These are phyloP conservation scores for Lophura nycthemera DNA, from an alignment of 2,113 vertebrate genomes.

Conservation along the genomic window DNA sequence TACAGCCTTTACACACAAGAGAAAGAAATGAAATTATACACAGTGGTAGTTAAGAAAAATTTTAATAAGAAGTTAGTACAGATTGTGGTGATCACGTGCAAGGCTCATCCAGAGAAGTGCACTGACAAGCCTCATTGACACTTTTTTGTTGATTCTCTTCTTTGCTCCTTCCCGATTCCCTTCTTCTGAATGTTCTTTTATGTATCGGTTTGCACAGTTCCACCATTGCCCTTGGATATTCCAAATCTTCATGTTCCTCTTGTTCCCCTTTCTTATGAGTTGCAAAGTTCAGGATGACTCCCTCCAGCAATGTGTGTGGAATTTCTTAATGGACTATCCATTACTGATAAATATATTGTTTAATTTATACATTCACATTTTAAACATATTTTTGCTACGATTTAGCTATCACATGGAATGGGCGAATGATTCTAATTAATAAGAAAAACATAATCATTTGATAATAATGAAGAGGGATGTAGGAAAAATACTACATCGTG, in stretches of 20 bases:
- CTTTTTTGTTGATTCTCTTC: neutral
- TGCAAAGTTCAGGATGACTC: neutral
- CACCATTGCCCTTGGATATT: neutral
- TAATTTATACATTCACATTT: neutral
- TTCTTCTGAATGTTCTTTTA: neutral
- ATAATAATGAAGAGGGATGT: neutral
- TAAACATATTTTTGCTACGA: neutral
- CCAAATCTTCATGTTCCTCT: neutral
- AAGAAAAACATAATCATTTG: neutral
- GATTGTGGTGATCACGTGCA: neutral
- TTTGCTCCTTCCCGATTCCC: neutral
- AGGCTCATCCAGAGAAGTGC: neutral
- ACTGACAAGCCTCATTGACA: neutral
- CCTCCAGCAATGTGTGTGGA: neutral
- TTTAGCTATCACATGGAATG: neutral
- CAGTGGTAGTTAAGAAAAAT: neutral
- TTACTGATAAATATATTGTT: neutral
- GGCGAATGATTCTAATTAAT: neutral
- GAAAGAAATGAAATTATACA: neutral
- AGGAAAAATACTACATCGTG: neutral
- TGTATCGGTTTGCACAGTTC: neutral
- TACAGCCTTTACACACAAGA: neutral
- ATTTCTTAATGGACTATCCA: neutral
- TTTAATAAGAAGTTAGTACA: neutral
- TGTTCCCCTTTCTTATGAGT: neutral